A percentile compares a stretch with the other conserved stretches of the same genome.
Conservation (phyloP, 1,140 invertebrate species). For the Drosophila bipectinata region DNA sequence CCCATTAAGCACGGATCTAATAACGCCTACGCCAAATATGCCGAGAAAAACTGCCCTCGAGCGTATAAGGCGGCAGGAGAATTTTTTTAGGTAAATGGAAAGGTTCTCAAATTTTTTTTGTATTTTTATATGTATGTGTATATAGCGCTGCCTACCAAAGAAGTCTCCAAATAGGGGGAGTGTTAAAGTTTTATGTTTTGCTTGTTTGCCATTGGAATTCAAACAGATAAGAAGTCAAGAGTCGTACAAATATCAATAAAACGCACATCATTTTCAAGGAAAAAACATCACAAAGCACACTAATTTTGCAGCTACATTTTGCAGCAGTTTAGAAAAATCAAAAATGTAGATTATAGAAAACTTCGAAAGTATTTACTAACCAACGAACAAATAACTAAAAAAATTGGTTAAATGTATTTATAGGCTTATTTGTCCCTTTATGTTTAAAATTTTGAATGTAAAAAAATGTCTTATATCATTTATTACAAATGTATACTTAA, state of each 20-base stretch:
- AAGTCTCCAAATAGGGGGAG: background rate
- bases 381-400: background rate
- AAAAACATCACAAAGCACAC: background rate
- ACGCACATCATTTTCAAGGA: background rate
- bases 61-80: constrained; percentile 85
- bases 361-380: background rate
- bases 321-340: background rate
- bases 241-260: background rate
- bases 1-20: constrained; percentile 84
- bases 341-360: background rate
- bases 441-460: background rate
- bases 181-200: background rate
- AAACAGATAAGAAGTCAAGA: background rate
- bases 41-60: constrained; percentile 86
- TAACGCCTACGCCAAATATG: constrained; percentile 86
- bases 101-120: background rate
- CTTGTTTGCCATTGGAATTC: background rate
- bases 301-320: background rate
- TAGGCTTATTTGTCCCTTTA: background rate
- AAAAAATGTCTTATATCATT: background rate
- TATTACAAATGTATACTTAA: background rate
- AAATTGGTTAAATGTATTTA: background rate
- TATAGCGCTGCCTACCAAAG: constrained; percentile 33
- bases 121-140: constrained; percentile 6
- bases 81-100: constrained; percentile 76